Conservation (phyloP, 2,797 vertebrate species). For the Chelon auratus region DNA sequence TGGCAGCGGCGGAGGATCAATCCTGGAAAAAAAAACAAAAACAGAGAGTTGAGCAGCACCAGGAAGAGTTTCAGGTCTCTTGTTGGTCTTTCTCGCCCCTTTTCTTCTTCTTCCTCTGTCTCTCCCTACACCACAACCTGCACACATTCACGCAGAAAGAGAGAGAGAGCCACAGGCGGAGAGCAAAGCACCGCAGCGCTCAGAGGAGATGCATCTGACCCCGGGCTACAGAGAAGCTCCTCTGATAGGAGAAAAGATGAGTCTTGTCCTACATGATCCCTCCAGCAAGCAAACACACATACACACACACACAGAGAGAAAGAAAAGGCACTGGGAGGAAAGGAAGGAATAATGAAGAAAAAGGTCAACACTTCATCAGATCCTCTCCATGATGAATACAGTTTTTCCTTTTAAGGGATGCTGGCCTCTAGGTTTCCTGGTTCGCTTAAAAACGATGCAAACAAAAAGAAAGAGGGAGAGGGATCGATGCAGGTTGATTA, state of each 20-base stretch:
- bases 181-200: constrained; percentile 32
- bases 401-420: background rate
- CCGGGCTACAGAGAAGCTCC: constrained; percentile 54
- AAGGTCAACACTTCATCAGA: constrained; percentile 34
- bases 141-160: background rate
- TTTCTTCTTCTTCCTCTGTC: constrained; percentile 6
- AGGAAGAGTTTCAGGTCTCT: constrained; percentile 23
- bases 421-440: background rate
- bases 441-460: background rate
- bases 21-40: constrained; percentile 21
- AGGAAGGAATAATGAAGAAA: constrained; percentile 23
- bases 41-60: constrained; percentile 33
- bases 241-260: constrained; percentile 50
- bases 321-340: background rate
- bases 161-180: constrained; percentile 29
- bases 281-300: constrained; percentile 17
- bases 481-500: background rate
- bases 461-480: background rate
- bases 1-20: constrained; percentile 49
- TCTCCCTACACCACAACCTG: constrained; percentile 11
- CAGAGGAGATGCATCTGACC: constrained; percentile 56
- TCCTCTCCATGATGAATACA: constrained; percentile 1
- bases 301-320: background rate
- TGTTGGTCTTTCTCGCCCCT: constrained; percentile 22
- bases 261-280: constrained; percentile 56